Evolutionary conservation across 1,140 invertebrate genomes (phyloP).

Genomic region (Drosophila littoralis): DNA sequence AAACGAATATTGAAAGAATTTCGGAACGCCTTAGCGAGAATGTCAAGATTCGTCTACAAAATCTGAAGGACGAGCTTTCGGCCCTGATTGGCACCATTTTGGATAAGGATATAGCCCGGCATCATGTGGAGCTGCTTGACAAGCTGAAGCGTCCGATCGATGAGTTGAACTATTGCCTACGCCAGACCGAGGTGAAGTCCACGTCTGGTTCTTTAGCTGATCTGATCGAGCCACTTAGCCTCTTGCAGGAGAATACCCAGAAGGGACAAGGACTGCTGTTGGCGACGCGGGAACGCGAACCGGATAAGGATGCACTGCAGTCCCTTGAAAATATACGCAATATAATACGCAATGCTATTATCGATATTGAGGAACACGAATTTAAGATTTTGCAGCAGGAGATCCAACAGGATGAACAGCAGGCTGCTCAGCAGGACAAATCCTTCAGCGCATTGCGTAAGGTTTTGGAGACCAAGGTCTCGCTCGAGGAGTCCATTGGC

Average conservation of each 20-base stretch:
- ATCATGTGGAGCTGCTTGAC: slow-evolving; percentile 71
- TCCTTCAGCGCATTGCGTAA: slow-evolving; percentile 69
- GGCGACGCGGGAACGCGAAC: slow-evolving; percentile 35
- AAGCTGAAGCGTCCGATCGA: slow-evolving; percentile 76
- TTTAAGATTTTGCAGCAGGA: slow-evolving; percentile 78
- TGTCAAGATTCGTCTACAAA: slow-evolving; percentile 58
- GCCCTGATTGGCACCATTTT: slow-evolving; percentile 73
- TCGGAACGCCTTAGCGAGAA: slow-evolving; percentile 56
- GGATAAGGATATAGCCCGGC: slow-evolving; percentile 72
- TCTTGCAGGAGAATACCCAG: slow-evolving; percentile 68
- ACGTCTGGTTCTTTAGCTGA: slow-evolving; percentile 75
- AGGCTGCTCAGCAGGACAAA: slow-evolving; percentile 66
- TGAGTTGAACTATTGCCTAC: slow-evolving; percentile 82
- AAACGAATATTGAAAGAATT: slow-evolving; percentile 77
- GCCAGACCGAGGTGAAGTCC: slow-evolving; percentile 80
- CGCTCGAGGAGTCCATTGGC: slow-evolving; percentile 64
- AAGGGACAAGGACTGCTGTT: slow-evolving; percentile 63
- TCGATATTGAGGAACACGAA: slow-evolving; percentile 79
- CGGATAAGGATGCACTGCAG: slow-evolving; percentile 61
- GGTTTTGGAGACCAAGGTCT: slow-evolving; percentile 70
- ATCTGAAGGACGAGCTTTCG: slow-evolving; percentile 76
- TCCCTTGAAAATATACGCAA: slow-evolving; percentile 64
- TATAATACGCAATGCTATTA: slow-evolving; percentile 72
- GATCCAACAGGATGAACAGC: slow-evolving; percentile 70
- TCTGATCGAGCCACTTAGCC: slow-evolving; percentile 80